Percentiles rank a stretch among this genome's conserved stretches.
phyloP scores from a whole-genome alignment of 2,888 invertebrate genomes.

The Agrochola lychnidis region DNA sequence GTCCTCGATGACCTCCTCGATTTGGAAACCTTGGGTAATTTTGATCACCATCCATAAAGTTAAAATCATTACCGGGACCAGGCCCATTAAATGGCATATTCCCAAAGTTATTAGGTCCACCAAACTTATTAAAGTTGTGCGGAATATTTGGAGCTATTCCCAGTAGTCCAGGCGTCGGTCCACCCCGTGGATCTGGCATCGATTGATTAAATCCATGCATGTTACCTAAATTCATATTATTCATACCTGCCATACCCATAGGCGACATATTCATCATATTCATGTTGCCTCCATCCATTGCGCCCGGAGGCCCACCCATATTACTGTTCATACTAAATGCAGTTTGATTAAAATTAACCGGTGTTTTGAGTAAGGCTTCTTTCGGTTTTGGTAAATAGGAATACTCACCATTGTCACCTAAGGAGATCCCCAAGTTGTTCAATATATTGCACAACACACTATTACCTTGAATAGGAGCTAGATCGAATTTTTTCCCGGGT shows the following conservation, averaged over 20 bases:
- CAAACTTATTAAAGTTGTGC: slow-evolving; percentile 87
- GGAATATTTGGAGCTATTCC: slow-evolving; percentile 91
- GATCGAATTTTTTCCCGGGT: slow-evolving; percentile 90
- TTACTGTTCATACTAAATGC: slow-evolving; percentile 80
- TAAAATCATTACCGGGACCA: slow-evolving; percentile 83
- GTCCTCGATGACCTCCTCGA: slow-evolving; percentile 85
- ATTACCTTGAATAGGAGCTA: slow-evolving; percentile 88
- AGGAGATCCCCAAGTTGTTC: slow-evolving; percentile 91
- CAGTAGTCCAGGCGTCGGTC: slow-evolving; percentile 90
- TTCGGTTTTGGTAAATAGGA: slow-evolving; percentile 87
- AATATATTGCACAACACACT: slow-evolving; percentile 91
- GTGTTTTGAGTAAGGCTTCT: slow-evolving; percentile 86
- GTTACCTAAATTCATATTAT: slow-evolving; percentile 83
- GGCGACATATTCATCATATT: slow-evolving; percentile 85
- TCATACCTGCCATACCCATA: slow-evolving; percentile 86
- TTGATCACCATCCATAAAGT: slow-evolving; percentile 85
- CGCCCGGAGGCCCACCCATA: slow-evolving; percentile 75
- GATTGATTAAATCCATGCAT: slow-evolving; percentile 85
- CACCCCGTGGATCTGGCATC: slow-evolving; percentile 86
- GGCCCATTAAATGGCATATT: slow-evolving; percentile 87
- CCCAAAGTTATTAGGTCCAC: slow-evolving; percentile 84
- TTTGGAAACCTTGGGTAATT: slow-evolving; percentile 85
- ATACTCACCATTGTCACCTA: slow-evolving; percentile 91
- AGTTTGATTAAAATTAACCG: slow-evolving; percentile 82
- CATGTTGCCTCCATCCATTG: slow-evolving; percentile 82